Evolutionary conservation across 1,140 invertebrate species (phyloP), one percentile per base, ranked within the genome.

Genomic region (Aethina tumida): DNA sequence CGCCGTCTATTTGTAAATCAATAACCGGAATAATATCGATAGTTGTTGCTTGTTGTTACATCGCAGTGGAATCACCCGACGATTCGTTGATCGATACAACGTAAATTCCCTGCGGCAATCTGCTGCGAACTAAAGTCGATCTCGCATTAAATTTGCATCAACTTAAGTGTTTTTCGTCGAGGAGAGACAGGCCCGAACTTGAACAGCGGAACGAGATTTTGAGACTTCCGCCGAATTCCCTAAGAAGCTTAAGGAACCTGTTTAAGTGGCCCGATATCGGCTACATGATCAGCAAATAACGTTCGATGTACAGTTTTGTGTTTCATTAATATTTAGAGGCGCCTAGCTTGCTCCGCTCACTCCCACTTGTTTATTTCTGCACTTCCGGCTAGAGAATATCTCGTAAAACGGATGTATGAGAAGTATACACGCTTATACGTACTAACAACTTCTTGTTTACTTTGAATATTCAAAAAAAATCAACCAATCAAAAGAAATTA

Each of bases 121-220:
- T 45, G 31, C 51, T 45, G 31, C 33, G 35, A 52, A 52, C 50
- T 52, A 43, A n/a, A 52, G 50, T 50, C 51, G 45, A 50, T 50
- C 43, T 53, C 40, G 30, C 56, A 58, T 58, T 56, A 58, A 58
- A 58, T 58, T 58, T 58, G 56, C 56, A 58, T 55, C 49, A 42
- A 55, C 51, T 56, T 54, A 52, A 58, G 55, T 56, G 50, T 53
- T 55, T 45, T 45, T 50, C 43, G 39, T 49, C 46, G 48, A 51
- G 51, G 49, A 41, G 29, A 15, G 39, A 33, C 31, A 29, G 8
- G 8, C 17, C 21, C 37, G 48, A 53, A 53, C 48, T 53, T 46
- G 45, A 46, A 40, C 46, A 48, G 44, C 53, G 53, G 53, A 53
- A 53, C 50, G 43, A 49, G 39, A 34, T 15, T 35, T 41, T 28